Evolutionary conservation across 2,113 vertebrate species (phyloP), one percentile per base, ranked within the genome.

Genomic region (Pantherophis guttatus): DNA sequence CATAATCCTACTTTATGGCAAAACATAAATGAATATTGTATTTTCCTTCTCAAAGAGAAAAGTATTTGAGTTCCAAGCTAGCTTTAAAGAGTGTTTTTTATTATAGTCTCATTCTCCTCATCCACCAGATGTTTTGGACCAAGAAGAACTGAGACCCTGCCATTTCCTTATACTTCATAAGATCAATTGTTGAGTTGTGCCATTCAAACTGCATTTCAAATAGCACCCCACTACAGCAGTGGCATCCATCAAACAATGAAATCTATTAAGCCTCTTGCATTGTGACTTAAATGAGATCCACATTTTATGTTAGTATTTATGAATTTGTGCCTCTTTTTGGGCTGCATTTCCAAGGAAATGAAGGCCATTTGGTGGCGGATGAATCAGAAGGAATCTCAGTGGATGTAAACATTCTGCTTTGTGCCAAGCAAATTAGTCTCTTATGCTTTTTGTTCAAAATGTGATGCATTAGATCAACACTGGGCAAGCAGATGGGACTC

Each of bases 401-500:
- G 52, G 48, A 70, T 91, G 26, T 93, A 86, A 93, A 93, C 70
- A 91, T 62, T 11, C 81, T 86, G 87, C 57, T 93, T 0, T 93
- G 50, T 70, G 9, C 8, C n/a, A 53, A 91, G 58, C 95, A 92
- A 96, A 96, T 96, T 86, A 93, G 53, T n/a, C 91, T 95, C 0
- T 94, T 97, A 39, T 96, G 93, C 54, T 96, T 93, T 90, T 85
- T 89, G 44, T 90, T 89, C 39, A 0, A 12, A 50, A 53, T 50
- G 93, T 97, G 91, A 93, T 95, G 57, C 96, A 96, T 98, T 97
- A 99, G 99, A 99, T 99, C 97, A 99, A 99, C 97, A 99, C 99
- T 39, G 99, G 99, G 90, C 99, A 99, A 98, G 99, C 99, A 89
- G 99, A 99, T 94, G 99, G 99, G 87, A 99, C 99, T 92, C 99